These are phyloP conservation scores for Anagyrus pseudococci DNA, from an alignment of 2,888 invertebrate genomes.

Conservation along the genomic window DNA sequence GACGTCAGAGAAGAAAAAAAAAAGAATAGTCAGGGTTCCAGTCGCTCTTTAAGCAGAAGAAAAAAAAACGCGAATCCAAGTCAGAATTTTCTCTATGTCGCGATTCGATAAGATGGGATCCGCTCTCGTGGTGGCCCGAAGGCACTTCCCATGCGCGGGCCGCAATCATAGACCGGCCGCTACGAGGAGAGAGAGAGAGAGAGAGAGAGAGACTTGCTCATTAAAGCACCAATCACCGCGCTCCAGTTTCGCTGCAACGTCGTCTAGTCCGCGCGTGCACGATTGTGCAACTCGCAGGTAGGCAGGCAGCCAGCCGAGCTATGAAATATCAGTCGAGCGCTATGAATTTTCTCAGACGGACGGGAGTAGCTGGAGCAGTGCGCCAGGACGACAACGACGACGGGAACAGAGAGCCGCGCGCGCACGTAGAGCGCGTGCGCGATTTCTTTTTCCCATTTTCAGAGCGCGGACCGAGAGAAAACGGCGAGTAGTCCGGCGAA, in stretches of 20 bases:
- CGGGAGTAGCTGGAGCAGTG: too few species aligned
- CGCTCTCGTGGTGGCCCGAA: too few species aligned
- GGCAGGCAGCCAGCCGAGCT: not conserved
- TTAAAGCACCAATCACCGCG: not conserved
- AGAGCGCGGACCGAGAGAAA: conserved; percentile 6
- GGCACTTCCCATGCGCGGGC: too few species aligned
- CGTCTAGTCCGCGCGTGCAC: not conserved
- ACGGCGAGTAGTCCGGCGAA: not conserved
- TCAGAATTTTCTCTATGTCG: too few species aligned
- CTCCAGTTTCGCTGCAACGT: not conserved
- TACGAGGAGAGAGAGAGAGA: too few species aligned
- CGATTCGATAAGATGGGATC: too few species aligned
- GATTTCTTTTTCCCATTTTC: conserved; percentile 38
- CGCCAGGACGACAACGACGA: not conserved
- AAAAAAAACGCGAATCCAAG: too few species aligned
- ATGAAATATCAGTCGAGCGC: conserved; percentile 11
- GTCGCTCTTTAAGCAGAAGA: too few species aligned
- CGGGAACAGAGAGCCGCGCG: too few species aligned
- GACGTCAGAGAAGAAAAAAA: too few species aligned
- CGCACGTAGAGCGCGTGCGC: not conserved
- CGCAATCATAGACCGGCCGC: too few species aligned
- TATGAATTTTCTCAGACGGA: conserved; percentile 29
- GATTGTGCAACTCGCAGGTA: conserved; percentile 12
- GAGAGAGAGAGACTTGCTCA: conserved; percentile 1
- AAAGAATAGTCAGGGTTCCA: too few species aligned